Conservation (phyloP, 2,888 invertebrate species). For the Suillia variegata region DNA sequence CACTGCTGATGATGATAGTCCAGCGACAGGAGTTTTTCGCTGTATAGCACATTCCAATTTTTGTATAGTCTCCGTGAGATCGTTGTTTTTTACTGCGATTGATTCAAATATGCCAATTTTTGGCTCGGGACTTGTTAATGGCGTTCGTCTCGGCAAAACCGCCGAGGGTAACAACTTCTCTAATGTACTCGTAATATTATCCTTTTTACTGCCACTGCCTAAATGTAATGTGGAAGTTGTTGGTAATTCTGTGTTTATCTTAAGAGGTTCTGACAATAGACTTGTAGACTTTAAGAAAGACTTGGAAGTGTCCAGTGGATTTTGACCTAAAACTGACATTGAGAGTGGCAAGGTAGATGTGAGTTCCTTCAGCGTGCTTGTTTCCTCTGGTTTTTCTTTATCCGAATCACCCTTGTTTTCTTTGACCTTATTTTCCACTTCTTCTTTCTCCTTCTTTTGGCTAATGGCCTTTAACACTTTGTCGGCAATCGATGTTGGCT, state of each 20-base stretch:
- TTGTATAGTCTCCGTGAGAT: constrained; percentile 69
- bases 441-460: constrained; percentile 65
- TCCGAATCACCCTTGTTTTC: constrained; percentile 18
- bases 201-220: constrained; percentile 35
- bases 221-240: constrained; percentile 20
- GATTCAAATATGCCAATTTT: constrained; percentile 57
- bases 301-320: neutral
- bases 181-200: constrained; percentile 24
- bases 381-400: constrained; percentile 36
- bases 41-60: constrained; percentile 63
- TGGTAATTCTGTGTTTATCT: constrained; percentile 44
- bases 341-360: neutral
- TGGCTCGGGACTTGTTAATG: constrained; percentile 54
- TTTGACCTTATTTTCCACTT: constrained; percentile 62
- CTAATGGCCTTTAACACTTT: constrained; percentile 67
- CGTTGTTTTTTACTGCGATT: constrained; percentile 64
- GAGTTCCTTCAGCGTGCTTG: neutral
- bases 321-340: no score
- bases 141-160: constrained; percentile 21
- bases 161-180: constrained; percentile 20
- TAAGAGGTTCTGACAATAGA: constrained; percentile 49
- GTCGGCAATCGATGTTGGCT: constrained; percentile 68
- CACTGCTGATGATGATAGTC: constrained; percentile 34
- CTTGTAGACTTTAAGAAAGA: neutral
- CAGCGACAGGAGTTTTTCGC: constrained; percentile 49